These are phyloP conservation scores for Chymomyza caudatula DNA, from an alignment of 2,888 invertebrate genomes.

Conservation along the genomic window DNA sequence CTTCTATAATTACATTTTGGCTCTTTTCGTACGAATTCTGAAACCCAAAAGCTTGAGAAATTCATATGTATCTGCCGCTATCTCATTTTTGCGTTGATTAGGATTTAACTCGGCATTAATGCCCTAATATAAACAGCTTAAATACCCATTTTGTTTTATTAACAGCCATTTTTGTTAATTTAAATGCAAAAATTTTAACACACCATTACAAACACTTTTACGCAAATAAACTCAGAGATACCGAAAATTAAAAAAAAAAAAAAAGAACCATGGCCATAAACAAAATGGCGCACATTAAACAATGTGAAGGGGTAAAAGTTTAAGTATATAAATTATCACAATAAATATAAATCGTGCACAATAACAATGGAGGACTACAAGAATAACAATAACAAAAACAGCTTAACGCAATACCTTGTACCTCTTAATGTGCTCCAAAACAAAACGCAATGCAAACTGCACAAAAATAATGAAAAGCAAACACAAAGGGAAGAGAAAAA, in stretches of 20 bases:
- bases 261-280: constrained; percentile 24
- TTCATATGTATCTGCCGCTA: background rate
- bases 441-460: constrained; percentile 47
- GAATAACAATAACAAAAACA: constrained; percentile 42
- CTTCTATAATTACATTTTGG: background rate
- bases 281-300: constrained; percentile 20
- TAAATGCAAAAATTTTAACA: constrained; percentile 6
- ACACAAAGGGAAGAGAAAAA: constrained; percentile 12
- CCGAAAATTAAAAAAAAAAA: constrained; percentile 24
- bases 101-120: constrained; percentile 27
- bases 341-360: constrained; percentile 52
- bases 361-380: constrained; percentile 24
- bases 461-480: constrained; percentile 20
- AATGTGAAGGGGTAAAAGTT: constrained; percentile 40
- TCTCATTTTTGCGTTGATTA: constrained; percentile 1
- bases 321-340: constrained; percentile 56
- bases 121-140: background rate
- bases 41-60: background rate
- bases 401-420: constrained; percentile 29
- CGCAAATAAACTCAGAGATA: background rate
- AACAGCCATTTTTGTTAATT: constrained; percentile 42
- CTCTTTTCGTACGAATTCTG: background rate
- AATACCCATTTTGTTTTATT: constrained; percentile 15
- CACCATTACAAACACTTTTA: constrained; percentile 1
- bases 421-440: constrained; percentile 32